Conservation (phyloP, 2,113 vertebrate genomes). For the Epinephelus fuscoguttatus region DNA sequence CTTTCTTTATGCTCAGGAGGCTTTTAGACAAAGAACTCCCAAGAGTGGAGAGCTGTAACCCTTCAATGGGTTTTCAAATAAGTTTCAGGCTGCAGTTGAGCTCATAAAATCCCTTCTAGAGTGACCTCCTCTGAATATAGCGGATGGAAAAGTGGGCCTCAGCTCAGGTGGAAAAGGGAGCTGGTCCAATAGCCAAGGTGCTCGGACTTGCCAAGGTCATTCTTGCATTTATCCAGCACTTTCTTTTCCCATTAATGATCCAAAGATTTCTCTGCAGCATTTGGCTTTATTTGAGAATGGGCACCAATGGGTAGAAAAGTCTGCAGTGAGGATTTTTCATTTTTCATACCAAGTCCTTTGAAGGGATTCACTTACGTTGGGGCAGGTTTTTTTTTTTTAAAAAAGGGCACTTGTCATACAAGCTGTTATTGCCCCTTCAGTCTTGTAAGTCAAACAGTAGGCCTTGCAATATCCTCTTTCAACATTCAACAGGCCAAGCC, state of each 20-base stretch:
- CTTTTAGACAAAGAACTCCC: slow-evolving; percentile 50
- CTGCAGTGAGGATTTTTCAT: background rate
- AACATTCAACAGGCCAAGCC: slow-evolving; percentile 9
- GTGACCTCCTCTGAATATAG: slow-evolving; percentile 33
- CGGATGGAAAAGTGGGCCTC: slow-evolving; percentile 51
- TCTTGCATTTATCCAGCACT: slow-evolving; percentile 7
- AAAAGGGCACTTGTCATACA: slow-evolving; percentile 23
- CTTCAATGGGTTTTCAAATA: slow-evolving; percentile 58
- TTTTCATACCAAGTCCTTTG: background rate
- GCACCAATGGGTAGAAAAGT: background rate
- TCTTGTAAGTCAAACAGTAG: background rate
- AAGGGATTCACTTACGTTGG: background rate
- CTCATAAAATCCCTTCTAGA: slow-evolving; percentile 56
- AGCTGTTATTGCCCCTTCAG: slow-evolving; percentile 1
- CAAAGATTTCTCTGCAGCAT: background rate
- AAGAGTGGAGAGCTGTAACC: slow-evolving; percentile 22
- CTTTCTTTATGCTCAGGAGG: slow-evolving; percentile 50
- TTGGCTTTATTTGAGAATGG: background rate
- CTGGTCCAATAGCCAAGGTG: slow-evolving; percentile 12
- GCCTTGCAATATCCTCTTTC: slow-evolving; percentile 37
- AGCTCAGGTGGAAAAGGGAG: slow-evolving; percentile 53
- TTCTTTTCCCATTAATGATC: slow-evolving; percentile 28
- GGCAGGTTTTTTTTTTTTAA: background rate
- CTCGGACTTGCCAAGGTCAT: slow-evolving; percentile 22
- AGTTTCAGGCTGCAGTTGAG: slow-evolving; percentile 42